Evolutionary conservation across 2,113 vertebrate genomes (phyloP), one percentile per base, ranked within the genome.

Genomic region (Clarias magur): DNA sequence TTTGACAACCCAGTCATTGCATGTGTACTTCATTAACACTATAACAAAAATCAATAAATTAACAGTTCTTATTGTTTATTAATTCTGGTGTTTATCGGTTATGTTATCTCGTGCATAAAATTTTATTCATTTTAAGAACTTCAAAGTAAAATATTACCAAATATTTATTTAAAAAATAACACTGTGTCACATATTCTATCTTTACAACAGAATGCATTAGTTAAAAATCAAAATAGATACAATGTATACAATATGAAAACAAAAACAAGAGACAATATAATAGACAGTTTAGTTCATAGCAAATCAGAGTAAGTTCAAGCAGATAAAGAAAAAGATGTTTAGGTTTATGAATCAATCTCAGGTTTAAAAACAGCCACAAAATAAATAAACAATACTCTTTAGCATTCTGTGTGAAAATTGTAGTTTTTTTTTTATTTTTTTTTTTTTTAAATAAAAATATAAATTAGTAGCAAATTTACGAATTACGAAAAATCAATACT

Each of bases 301-400:
- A 48, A n/a, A 15, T 62, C 34, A 85, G 38, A 62, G 38, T 78
- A 72, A 57, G 2, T 57, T 25, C 53, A 84, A 70, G 53, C 82
- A 38, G 54, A 62, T 42, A 25, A 81, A 38, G 56, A 62, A 81
- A 10, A 38, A 34, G 13, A 53, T 21, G 9, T 5, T 48, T 34
- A 72, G n/a, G 23, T 57, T 54, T 16, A 53, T 60, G 27, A 19
- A 48, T 60, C 17, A 85, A 60, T 48, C 21, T 75, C 48, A 13
- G 21, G 72, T 11, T 60, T 34, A 87, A 60, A 12, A 65, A 75
- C 81, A n/a, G 7, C 11, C 82, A 67, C 48, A 2, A 23, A n/a
- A 79, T 82, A 62, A 82, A 84, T 59, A 70, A 79, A 68, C 70
- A n/a, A 76, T 63, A 34, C 54, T 54, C 25, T 57, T 86, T 53